phyloP scores from a whole-genome alignment of 2,113 vertebrate species.

The Nansenia antarctica region DNA sequence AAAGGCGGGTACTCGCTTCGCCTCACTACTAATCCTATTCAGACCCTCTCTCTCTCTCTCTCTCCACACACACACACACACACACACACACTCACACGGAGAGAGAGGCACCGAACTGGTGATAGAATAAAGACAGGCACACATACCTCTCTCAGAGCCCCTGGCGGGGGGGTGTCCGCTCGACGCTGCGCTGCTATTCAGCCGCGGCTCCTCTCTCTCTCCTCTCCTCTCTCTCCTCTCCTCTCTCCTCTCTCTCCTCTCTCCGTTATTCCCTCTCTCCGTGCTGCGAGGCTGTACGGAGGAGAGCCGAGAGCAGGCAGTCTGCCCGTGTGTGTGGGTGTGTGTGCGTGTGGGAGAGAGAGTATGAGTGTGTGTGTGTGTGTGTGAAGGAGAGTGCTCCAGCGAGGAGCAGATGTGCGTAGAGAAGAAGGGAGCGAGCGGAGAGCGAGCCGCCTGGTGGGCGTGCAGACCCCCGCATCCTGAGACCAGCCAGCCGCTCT shows the following conservation, averaged over 20 bases:
- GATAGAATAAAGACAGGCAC: slow-evolving; percentile 55
- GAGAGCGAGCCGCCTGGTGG: slow-evolving; percentile 82
- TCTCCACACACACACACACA: slow-evolving; percentile 58
- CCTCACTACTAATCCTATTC: slow-evolving; percentile 32
- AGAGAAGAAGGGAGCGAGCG: slow-evolving; percentile 86
- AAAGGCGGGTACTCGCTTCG: slow-evolving; percentile 5
- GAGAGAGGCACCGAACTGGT: slow-evolving; percentile 31
- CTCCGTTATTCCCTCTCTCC: slow-evolving; percentile 51
- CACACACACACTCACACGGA: slow-evolving; percentile 43
- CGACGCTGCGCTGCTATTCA: slow-evolving; percentile 43
- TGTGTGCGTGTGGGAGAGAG: slow-evolving; percentile 74
- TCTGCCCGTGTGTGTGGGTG: slow-evolving; percentile 41
- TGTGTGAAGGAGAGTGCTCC: slow-evolving; percentile 67
- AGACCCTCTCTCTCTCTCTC: slow-evolving; percentile 56
- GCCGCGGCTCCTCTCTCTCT: slow-evolving; percentile 24
- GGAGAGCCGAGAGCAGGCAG: slow-evolving; percentile 26
- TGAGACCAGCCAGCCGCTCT: slow-evolving; percentile 80
- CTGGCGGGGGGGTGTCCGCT: slow-evolving; percentile 31
- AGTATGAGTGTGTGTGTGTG: slow-evolving; percentile 9
- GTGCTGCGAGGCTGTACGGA: slow-evolving; percentile 57
- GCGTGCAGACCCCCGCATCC: slow-evolving; percentile 87
- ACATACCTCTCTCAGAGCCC: slow-evolving; percentile 69
- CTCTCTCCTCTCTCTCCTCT: neutral
- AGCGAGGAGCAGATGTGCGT: slow-evolving; percentile 88
- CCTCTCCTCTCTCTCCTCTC: slow-evolving; percentile 55